Percentiles rank a stretch among this genome's conserved stretches.
Conservation (phyloP, 2,888 invertebrate genomes). For the Leptura quadrifasciata region DNA sequence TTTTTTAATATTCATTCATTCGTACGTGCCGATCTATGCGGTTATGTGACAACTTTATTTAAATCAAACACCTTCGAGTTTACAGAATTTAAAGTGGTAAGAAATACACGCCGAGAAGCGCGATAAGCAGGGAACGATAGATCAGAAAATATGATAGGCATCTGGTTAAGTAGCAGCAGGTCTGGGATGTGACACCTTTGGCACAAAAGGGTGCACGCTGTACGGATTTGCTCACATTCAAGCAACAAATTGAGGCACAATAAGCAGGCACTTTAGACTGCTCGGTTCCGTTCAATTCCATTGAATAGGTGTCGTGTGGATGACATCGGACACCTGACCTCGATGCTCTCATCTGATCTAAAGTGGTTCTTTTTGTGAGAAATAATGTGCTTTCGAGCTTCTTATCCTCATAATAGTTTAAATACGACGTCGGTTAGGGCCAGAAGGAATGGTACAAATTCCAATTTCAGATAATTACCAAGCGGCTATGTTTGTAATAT, state of each 20-base stretch:
- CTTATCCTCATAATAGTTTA: slow-evolving; percentile 29
- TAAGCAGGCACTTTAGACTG: slow-evolving; percentile 66
- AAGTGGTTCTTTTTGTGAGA: slow-evolving; percentile 47
- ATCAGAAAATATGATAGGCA: slow-evolving; percentile 45
- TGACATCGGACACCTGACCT: slow-evolving; percentile 66
- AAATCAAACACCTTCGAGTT: not conserved
- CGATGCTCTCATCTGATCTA: slow-evolving; percentile 39
- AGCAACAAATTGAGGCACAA: slow-evolving; percentile 65
- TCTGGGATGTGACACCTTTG: slow-evolving; percentile 54
- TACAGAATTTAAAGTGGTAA: not conserved
- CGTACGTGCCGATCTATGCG: too few species aligned
- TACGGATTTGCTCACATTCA: slow-evolving; percentile 60
- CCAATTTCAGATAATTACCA: not conserved
- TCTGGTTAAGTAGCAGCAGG: slow-evolving; percentile 48
- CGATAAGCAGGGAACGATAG: slow-evolving; percentile 1
- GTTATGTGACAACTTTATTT: slow-evolving; percentile 5
- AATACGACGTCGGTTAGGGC: not conserved
- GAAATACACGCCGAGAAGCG: not conserved
- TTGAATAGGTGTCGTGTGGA: slow-evolving; percentile 64
- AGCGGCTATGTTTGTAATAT: too few species aligned
- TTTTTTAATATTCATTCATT: too few species aligned
- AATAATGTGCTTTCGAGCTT: slow-evolving; percentile 41
- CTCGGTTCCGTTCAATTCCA: slow-evolving; percentile 57
- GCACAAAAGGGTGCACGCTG: slow-evolving; percentile 61
- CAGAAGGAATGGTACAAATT: not conserved